Percentiles rank a stretch among this genome's conserved stretches.
Conservation (phyloP, 2,797 vertebrate genomes). For the Acanthiza pusilla region DNA sequence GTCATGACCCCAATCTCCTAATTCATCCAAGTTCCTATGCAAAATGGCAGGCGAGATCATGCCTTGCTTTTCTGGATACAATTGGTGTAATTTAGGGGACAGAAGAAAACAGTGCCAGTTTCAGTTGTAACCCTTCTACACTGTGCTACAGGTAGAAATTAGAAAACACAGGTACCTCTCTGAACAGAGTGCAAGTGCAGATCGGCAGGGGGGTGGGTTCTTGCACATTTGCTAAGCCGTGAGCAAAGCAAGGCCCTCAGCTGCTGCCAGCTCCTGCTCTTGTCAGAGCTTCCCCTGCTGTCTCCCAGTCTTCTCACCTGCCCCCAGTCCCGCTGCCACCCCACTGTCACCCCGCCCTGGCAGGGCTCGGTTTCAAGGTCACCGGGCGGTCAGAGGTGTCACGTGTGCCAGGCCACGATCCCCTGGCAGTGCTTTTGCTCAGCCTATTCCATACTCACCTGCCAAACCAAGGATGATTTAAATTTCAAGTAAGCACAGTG, state of each 20-base stretch:
- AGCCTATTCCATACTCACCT: background rate
- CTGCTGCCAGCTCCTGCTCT: background rate
- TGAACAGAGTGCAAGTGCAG: background rate
- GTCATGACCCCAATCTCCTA: background rate
- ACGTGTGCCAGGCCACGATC: background rate
- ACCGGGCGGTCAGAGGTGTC: background rate
- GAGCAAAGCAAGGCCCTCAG: rapidly evolving
- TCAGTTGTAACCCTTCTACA: background rate
- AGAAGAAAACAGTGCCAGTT: background rate
- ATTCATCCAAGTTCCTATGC: background rate
- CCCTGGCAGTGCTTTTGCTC: background rate
- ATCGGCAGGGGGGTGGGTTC: background rate
- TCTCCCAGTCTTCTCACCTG: no score
- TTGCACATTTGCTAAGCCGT: background rate
- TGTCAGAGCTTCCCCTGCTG: background rate
- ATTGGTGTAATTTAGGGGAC: background rate
- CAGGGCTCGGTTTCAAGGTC: background rate
- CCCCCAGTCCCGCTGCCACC: background rate
- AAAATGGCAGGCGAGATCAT: background rate
- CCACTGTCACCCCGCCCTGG: background rate
- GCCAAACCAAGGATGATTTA: background rate
- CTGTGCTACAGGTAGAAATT: background rate
- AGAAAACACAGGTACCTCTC: background rate
- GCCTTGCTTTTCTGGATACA: background rate
- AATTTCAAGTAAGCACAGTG: background rate